Evolutionary conservation across 2,888 invertebrate species (phyloP), one percentile per base, ranked within the genome.

Genomic region (Pecten maximus): DNA sequence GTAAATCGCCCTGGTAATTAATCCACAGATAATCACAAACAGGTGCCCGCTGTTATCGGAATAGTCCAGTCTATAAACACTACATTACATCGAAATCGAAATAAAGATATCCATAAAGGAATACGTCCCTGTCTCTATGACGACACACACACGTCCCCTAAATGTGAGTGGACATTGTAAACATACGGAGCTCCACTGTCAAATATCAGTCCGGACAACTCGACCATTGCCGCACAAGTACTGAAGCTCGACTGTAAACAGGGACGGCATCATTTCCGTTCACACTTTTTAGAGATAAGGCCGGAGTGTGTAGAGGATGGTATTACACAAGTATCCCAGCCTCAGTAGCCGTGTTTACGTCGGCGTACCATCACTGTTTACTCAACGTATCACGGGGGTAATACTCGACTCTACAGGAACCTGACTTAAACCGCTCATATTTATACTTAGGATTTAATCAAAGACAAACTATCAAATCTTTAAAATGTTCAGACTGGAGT

Each of bases 271-370:
- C 35, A 74, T 74, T 74, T 74, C 74, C 74, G 74, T 74, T 74
- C 74, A 74, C 35, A 35, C 35, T 28, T 35, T 60, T 74, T 35
- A 15, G 74, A 74, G 74, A 74, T 74, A 74, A 74, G 74, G 74
- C 74, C 35, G 74, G 74, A 35, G 35, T 35, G 74, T 28, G 74
- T 28, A 10, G 74, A 74, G 74, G 60, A 74, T 74, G 74, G 35
- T 74, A 6, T 74, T 74, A 74, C 74, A 74, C 74, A 74, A 74
- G 74, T 74, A 74, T 74, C 28, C 74, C 74, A 74, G 74, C 74
- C 28, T 8, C 74, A 74, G 74, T 74, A 74, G 35, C 74, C 74
- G 74, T 74, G 74, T 74, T 74, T 74, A 74, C 74, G 74, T 28
- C 74, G 35, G 15, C 35, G 35, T 74, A 28, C 35, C 74, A 0